Conservation (phyloP, 2,888 invertebrate species). For the Philaethria dido region DNA sequence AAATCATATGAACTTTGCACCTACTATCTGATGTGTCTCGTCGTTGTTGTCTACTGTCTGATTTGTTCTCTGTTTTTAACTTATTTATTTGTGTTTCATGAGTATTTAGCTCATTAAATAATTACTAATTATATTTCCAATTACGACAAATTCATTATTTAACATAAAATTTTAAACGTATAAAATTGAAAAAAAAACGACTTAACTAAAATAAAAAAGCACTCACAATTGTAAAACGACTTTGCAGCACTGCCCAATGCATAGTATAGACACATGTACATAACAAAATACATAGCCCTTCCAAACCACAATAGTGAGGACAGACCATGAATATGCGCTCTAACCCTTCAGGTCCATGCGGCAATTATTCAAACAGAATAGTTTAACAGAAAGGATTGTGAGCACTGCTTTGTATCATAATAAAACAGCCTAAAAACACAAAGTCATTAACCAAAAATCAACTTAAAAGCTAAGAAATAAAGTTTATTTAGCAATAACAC, state of each 20-base stretch:
- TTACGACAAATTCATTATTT: too few species aligned
- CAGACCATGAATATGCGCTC: slow-evolving; percentile 78
- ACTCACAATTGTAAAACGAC: not conserved
- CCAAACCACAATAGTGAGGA: slow-evolving; percentile 75
- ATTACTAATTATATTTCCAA: too few species aligned
- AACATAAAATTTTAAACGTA: too few species aligned
- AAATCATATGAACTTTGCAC: too few species aligned
- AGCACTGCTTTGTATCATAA: slow-evolving; percentile 54
- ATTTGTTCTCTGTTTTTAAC: too few species aligned
- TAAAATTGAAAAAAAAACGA: not conserved
- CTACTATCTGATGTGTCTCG: too few species aligned
- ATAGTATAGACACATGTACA: slow-evolving; percentile 35
- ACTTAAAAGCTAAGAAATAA: slow-evolving; percentile 35
- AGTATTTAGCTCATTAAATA: too few species aligned
- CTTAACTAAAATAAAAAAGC: not conserved
- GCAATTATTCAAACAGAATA: slow-evolving; percentile 85
- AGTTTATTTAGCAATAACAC: slow-evolving; percentile 44
- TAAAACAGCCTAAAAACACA: slow-evolving; percentile 47
- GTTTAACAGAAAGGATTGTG: slow-evolving; percentile 84
- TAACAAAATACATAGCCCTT: slow-evolving; percentile 46
- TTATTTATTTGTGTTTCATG: too few species aligned
- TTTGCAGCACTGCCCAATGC: slow-evolving; percentile 38
- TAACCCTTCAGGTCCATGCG: slow-evolving; percentile 83
- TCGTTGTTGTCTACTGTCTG: too few species aligned
- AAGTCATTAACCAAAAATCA: slow-evolving; percentile 35